These are phyloP conservation scores for Archivesica marissinica DNA, from an alignment of 1,140 invertebrate genomes.

Conservation along the genomic window DNA sequence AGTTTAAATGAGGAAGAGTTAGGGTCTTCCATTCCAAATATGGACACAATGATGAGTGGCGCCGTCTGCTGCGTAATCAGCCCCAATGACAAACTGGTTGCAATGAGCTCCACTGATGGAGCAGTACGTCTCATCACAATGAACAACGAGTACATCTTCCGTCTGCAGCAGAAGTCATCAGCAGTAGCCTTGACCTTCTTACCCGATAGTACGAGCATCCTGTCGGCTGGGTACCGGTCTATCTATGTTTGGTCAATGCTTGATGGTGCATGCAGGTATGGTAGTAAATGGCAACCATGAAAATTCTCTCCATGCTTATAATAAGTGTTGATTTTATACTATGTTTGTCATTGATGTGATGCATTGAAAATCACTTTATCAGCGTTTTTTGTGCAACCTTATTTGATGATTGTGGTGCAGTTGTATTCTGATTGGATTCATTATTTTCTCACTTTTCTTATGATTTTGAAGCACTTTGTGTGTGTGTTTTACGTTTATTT, in stretches of 20 bases:
- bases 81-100: constrained; percentile 67
- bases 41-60: constrained; percentile 72
- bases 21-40: constrained; percentile 38
- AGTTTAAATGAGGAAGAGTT: constrained; percentile 42
- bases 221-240: constrained; percentile 72
- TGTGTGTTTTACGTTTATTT: too few species aligned
- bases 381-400: too few species aligned
- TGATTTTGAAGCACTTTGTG: too few species aligned
- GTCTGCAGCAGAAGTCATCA: constrained; percentile 71
- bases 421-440: too few species aligned
- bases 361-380: too few species aligned
- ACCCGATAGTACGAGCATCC: constrained; percentile 64
- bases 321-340: too few species aligned
- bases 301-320: too few species aligned
- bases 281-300: too few species aligned
- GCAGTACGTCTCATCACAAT: constrained; percentile 69
- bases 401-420: too few species aligned
- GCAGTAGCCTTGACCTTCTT: constrained; percentile 64
- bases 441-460: too few species aligned
- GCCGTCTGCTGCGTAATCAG: constrained; percentile 66
- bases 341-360: too few species aligned
- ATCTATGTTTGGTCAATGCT: constrained; percentile 72
- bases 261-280: constrained; percentile 63
- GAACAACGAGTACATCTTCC: constrained; percentile 65
- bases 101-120: constrained; percentile 69